Evolutionary conservation across 2,888 invertebrate species (phyloP), one percentile per base, ranked within the genome.

Genomic region (Sturmia bella): DNA sequence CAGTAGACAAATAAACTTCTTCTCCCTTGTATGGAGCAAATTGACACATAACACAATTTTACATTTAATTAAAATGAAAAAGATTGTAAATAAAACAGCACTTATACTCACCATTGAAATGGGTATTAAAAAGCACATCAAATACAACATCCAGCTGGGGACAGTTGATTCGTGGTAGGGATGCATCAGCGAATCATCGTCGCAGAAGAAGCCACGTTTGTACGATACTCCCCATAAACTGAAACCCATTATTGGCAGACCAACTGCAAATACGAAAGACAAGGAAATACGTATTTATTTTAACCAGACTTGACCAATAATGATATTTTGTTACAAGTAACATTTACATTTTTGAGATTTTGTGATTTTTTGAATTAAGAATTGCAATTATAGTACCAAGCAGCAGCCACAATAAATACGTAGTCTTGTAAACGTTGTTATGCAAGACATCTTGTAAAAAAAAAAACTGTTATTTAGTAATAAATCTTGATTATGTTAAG

Each of bases 171-270:
- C 93, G 85, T 94, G 94, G 91, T 94, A 97, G 9, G 98, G 98
- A 91, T 98, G 96, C 87, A 93, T 94, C 61, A 99, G 93, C 27
- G 96, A 95, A 88, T 97, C 96, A 92, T 99, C 99, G 89, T 97
- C 95, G 92, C 99, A 99, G 92, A 96, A 98, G 92, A 98, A 98
- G 27, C 99, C 99, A 81, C 98, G 92, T 84, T 94, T 92, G 89
- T 94, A 95, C 0, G 97, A 95, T 66, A 92, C 91, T 21, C 95
- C 95, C 93, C 94, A 94, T 43, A 95, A 87, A 88, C 93, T 95
- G 87, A 95, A 94, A 77, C 93, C 92, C 83, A 96, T 90, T 86
- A 96, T 94, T 11, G 95, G 92, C 86, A 96, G 92, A 70, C 95
- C 95, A 88, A 96, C 97, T 97, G 94, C 39, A 94, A 94, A 89